Conservation (phyloP, 2,888 invertebrate genomes). For the Caenorhabditis virilis region DNA sequence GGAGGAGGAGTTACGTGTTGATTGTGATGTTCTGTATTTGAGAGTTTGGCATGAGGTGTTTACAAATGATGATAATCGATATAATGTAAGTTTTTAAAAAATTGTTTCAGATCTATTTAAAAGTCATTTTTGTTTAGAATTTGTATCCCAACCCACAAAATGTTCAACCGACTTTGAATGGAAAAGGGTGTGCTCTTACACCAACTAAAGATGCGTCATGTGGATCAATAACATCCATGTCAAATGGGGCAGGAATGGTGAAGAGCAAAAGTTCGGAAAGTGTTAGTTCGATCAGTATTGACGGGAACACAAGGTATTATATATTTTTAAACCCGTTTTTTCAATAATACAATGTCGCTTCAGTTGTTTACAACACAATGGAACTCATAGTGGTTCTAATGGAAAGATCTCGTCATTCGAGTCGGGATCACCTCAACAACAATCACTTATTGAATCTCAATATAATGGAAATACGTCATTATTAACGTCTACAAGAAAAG, state of each 20-base stretch:
- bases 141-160: no score
- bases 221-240: slow-evolving; percentile 3
- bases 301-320: no score
- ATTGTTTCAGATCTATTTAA: not conserved
- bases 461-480: slow-evolving; percentile 1
- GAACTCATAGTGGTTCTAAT: not conserved
- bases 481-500: not conserved
- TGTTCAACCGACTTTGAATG: not conserved
- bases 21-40: slow-evolving; percentile 27
- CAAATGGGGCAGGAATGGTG: slow-evolving; percentile 1
- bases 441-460: no score
- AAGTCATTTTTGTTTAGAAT: no score
- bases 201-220: not conserved
- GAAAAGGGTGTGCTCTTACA: not conserved
- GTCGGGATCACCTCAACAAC: slow-evolving; percentile 1
- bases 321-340: no score
- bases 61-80: slow-evolving; percentile 12
- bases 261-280: slow-evolving; percentile 49
- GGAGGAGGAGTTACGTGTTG: no score
- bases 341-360: no score
- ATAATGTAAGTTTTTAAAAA: slow-evolving; percentile 10
- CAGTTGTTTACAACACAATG: not conserved
- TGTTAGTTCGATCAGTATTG: slow-evolving; percentile 35
- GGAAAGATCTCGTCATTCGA: not conserved
- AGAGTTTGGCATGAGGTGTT: slow-evolving; percentile 41